Evolutionary conservation across 1,140 invertebrate genomes (phyloP).

Genomic region (Temnothorax nylanderi): DNA sequence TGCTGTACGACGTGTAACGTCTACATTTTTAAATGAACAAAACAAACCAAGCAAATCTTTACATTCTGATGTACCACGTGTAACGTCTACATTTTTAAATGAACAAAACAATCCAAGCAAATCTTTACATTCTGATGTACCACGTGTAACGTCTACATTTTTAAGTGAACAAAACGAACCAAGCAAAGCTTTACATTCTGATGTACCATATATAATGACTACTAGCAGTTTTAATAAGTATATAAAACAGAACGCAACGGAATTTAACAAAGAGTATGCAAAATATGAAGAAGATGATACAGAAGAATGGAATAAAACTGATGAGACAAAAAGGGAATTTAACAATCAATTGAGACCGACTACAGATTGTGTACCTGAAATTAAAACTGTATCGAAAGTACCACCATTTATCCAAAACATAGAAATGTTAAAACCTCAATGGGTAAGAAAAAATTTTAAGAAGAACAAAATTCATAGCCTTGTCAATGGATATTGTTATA

Average conservation of each 20-base stretch:
- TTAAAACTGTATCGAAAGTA: neutral
- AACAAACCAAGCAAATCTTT: no score
- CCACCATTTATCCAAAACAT: neutral
- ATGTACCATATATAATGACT: slow-evolving; percentile 36
- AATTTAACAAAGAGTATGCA: slow-evolving; percentile 48
- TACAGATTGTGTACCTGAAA: neutral
- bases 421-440: neutral
- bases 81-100: neutral
- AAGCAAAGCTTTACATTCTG: neutral
- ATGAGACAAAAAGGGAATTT: neutral
- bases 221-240: slow-evolving; percentile 39
- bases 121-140: neutral
- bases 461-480: no score
- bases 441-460: neutral
- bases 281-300: neutral
- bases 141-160: neutral
- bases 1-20: no score
- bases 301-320: neutral
- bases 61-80: no score
- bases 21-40: no score
- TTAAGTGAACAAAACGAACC: neutral
- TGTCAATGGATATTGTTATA: slow-evolving; percentile 22
- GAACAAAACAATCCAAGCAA: neutral
- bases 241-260: neutral
- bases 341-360: neutral